Conservation (phyloP, 1,140 invertebrate genomes). For the Zeugodacus cucurbitae region DNA sequence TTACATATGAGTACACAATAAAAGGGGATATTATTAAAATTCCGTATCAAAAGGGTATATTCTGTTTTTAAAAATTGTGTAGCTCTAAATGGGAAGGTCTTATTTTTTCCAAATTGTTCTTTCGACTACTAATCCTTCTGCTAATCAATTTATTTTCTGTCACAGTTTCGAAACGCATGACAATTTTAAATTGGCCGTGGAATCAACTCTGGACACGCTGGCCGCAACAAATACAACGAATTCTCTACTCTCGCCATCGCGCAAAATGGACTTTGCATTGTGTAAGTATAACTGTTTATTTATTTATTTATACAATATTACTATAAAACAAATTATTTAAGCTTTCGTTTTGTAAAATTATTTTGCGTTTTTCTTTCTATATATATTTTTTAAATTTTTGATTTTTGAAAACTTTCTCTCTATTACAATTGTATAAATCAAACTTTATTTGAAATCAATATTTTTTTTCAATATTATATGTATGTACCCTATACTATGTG, state of each 20-base stretch:
- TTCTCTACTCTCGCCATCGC: conserved; percentile 59
- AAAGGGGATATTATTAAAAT: too few relatives aligned
- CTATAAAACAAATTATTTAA: background rate
- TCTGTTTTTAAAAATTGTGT: too few relatives aligned
- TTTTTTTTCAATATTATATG: conserved; percentile 40
- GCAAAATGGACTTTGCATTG: conserved; percentile 76
- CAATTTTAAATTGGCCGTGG: conserved; percentile 58
- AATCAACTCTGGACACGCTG: conserved; percentile 65
- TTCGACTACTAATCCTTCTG: too few relatives aligned
- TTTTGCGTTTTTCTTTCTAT: background rate
- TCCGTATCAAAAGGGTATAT: too few relatives aligned
- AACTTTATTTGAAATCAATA: conserved; percentile 21
- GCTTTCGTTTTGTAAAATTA: conserved; percentile 9
- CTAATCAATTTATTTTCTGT: background rate
- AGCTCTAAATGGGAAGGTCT: too few relatives aligned
- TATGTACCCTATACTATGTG: conserved; percentile 23
- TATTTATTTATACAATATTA: background rate
- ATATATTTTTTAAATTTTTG: too few relatives aligned
- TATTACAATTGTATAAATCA: conserved; percentile 15
- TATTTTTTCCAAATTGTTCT: too few relatives aligned
- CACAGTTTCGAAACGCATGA: conserved; percentile 59
- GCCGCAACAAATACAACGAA: conserved; percentile 49
- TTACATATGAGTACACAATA: too few relatives aligned
- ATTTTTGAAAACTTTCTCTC: background rate
- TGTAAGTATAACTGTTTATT: conserved; percentile 70